A percentile compares a stretch with the other conserved stretches of the same genome.
Conservation (phyloP, 2,888 invertebrate genomes). For the Azorinus chamasolen region DNA sequence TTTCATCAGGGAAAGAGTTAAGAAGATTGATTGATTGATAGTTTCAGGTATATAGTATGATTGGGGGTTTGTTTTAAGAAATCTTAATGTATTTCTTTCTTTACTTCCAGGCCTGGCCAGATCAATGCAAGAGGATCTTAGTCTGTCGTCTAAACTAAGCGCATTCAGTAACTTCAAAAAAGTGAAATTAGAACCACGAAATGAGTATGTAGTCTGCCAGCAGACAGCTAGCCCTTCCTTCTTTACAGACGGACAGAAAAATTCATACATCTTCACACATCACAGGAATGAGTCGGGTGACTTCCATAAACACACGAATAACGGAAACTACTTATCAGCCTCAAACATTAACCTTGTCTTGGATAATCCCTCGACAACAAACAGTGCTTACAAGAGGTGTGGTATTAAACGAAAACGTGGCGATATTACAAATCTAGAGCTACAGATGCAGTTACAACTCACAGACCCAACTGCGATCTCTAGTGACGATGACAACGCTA, state of each 20-base stretch:
- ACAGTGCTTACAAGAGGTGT: slow-evolving; percentile 87
- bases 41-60: too few species aligned
- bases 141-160: slow-evolving; percentile 69
- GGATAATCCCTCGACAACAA: slow-evolving; percentile 49
- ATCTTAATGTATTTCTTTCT: too few species aligned
- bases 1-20: too few species aligned
- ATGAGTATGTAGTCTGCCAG: slow-evolving; percentile 82
- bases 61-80: too few species aligned
- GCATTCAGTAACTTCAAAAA: slow-evolving; percentile 82
- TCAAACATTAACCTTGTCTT: slow-evolving; percentile 89
- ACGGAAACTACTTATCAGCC: slow-evolving; percentile 88
- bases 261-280: slow-evolving; percentile 57
- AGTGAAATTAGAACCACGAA: slow-evolving; percentile 79
- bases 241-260: slow-evolving; percentile 65
- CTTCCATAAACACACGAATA: slow-evolving; percentile 51
- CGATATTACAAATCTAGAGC: slow-evolving; percentile 77
- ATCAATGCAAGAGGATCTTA: slow-evolving; percentile 83
- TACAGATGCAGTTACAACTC: slow-evolving; percentile 84
- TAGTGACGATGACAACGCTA: slow-evolving; percentile 85
- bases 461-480: slow-evolving; percentile 82
- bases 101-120: slow-evolving; percentile 58
- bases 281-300: slow-evolving; percentile 62
- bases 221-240: slow-evolving; percentile 59
- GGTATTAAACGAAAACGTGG: slow-evolving; percentile 86
- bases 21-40: too few species aligned